phyloP scores from a whole-genome alignment of 2,113 vertebrate genomes.

The Zosterops borbonicus region DNA sequence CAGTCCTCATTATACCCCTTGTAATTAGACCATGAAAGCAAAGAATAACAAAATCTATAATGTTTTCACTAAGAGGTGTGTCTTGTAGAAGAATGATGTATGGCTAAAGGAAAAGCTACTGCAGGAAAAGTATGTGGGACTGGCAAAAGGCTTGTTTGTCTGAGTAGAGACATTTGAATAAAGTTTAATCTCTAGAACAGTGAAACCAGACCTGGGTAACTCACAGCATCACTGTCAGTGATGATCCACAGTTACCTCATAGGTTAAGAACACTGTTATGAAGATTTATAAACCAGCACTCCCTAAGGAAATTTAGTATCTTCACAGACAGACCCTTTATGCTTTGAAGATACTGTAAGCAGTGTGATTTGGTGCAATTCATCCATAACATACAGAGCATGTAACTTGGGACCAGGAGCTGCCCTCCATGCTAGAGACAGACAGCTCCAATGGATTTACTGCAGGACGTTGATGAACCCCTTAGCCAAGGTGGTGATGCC shows the following conservation, averaged over 20 bases:
- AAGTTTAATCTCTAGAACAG: neutral
- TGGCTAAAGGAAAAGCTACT: neutral
- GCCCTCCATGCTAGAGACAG: neutral
- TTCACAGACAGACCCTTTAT: neutral
- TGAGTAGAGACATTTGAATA: neutral
- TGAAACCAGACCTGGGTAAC: neutral
- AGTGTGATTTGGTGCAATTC: neutral
- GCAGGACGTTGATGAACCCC: neutral
- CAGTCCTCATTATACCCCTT: neutral
- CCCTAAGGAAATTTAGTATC: neutral
- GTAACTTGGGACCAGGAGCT: neutral
- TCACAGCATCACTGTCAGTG: neutral
- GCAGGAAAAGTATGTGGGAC: neutral
- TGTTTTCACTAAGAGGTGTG: neutral
- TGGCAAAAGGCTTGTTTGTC: neutral
- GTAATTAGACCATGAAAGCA: neutral
- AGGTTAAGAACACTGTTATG: neutral
- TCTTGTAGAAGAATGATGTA: neutral
- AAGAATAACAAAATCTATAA: neutral
- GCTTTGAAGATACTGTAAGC: neutral
- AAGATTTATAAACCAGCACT: neutral
- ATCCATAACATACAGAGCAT: rapidly evolving
- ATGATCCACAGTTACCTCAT: neutral
- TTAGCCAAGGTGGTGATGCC: neutral
- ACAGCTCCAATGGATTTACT: neutral